Percentiles rank a stretch among this genome's conserved stretches.
Conservation (phyloP, 1,140 invertebrate genomes). For the Portunus trituberculatus region DNA sequence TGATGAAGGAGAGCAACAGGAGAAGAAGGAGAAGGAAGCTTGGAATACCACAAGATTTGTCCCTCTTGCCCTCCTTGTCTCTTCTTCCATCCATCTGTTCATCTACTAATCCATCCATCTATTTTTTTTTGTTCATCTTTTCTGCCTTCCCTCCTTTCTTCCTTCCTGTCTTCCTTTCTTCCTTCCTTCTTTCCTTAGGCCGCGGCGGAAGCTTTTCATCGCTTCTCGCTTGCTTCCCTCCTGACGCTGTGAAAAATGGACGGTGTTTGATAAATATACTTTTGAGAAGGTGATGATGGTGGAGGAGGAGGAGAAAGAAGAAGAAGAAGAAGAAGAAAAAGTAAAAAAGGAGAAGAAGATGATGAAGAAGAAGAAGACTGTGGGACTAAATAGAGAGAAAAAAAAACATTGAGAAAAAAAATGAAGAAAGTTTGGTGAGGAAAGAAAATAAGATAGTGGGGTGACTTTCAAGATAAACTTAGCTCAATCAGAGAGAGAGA, state of each 20-base stretch:
- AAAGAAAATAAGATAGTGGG: not conserved
- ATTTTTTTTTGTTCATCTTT: too few relatives aligned
- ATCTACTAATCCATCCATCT: too few relatives aligned
- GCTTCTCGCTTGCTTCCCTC: constrained; percentile 28
- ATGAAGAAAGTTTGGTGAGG: not conserved
- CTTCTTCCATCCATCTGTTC: too few relatives aligned
- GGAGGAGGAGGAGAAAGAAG: not conserved
- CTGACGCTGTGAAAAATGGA: not conserved
- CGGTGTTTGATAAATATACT: not conserved
- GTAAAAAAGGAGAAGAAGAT: too few relatives aligned
- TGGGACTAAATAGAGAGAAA: not conserved
- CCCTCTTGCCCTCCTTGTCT: too few relatives aligned
- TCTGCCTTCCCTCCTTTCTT: not conserved
- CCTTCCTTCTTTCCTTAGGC: not conserved
- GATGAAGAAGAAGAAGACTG: not conserved
- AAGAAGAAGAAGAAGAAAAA: not conserved
- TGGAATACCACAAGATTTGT: too few relatives aligned
- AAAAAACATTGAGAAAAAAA: not conserved
- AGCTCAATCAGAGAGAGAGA: not conserved
- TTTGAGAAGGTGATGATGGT: constrained; percentile 9
- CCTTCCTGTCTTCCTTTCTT: not conserved
- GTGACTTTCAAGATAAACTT: not conserved
- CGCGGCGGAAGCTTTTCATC: not conserved
- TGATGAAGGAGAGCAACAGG: too few relatives aligned
- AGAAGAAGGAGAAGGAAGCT: too few relatives aligned